Conservation (phyloP, 2,113 vertebrate species). For the Melospiza melodia region DNA sequence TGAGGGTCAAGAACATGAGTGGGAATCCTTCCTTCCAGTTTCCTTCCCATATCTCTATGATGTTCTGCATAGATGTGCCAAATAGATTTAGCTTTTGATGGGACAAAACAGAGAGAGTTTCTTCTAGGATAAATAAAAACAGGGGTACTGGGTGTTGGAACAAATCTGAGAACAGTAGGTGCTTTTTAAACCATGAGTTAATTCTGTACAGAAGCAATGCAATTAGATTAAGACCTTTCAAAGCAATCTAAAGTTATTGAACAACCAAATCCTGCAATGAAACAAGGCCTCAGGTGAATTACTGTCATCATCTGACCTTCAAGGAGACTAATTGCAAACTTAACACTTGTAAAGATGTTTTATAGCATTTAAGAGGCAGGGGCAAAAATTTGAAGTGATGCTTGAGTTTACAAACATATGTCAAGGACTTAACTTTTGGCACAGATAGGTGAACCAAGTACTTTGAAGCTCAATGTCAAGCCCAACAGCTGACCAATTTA, state of each 20-base stretch:
- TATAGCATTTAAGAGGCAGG: not conserved
- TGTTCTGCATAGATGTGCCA: not conserved
- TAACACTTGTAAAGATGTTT: not conserved
- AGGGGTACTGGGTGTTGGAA: not conserved
- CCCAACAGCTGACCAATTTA: not conserved
- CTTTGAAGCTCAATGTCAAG: not conserved
- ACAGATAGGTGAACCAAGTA: not conserved
- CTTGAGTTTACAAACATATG: not conserved
- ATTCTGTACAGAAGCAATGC: not conserved
- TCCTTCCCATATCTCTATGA: fast-evolving
- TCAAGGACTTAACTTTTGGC: not conserved
- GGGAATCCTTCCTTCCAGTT: not conserved
- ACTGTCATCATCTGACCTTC: not conserved
- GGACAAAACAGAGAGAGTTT: not conserved
- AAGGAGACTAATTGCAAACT: not conserved
- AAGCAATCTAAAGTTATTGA: not conserved
- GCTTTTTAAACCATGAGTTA: not conserved
- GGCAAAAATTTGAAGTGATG: not conserved
- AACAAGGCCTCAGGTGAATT: not conserved
- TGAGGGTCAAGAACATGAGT: not conserved
- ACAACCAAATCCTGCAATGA: not conserved
- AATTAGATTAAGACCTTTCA: not conserved
- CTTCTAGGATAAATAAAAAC: not conserved
- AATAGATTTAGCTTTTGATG: not conserved
- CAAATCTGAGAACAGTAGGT: not conserved